Evolutionary conservation across 2,113 vertebrate genomes (phyloP).

Genomic region (Lutjanus erythropterus): DNA sequence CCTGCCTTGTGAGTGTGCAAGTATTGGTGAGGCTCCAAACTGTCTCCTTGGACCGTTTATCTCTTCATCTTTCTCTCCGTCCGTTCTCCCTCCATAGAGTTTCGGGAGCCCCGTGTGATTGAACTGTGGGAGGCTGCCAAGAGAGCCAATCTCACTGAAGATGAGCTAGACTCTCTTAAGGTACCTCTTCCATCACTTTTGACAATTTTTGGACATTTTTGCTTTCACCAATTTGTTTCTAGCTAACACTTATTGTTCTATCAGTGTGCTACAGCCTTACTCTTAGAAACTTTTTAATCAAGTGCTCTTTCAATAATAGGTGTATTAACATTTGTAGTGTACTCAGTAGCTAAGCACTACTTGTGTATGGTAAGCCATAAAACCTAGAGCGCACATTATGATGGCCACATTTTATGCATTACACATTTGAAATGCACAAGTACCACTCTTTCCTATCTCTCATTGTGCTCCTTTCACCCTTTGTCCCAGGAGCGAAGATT

Average conservation of each 20-base stretch:
- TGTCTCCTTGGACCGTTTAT: conserved; percentile 16
- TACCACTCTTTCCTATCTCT: conserved; percentile 2
- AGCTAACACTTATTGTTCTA: background rate
- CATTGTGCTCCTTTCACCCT: conserved; percentile 32
- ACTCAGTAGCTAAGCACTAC: conserved; percentile 25
- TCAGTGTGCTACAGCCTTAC: background rate
- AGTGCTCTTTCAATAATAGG: background rate
- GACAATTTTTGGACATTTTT: background rate
- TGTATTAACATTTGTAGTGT: conserved; percentile 8
- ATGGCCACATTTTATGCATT: conserved; percentile 33
- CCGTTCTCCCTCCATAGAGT: conserved; percentile 83
- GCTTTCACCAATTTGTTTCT: background rate
- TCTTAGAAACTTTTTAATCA: conserved; percentile 25
- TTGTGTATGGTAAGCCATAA: conserved; percentile 3
- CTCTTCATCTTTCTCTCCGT: conserved; percentile 3
- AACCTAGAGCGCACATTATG: conserved; percentile 1
- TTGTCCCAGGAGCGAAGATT: conserved; percentile 27
- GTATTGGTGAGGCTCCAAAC: conserved; percentile 14
- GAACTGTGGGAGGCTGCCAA: conserved; percentile 97
- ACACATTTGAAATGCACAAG: conserved; percentile 8
- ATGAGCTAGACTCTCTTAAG: conserved; percentile 95
- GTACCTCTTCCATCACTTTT: conserved; percentile 74
- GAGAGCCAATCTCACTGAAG: conserved; percentile 90
- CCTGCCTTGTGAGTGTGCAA: background rate
- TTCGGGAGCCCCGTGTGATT: conserved; percentile 94